These are phyloP conservation scores for Proctacanthus coquilletti DNA, from an alignment of 1,140 invertebrate genomes.

Conservation along the genomic window DNA sequence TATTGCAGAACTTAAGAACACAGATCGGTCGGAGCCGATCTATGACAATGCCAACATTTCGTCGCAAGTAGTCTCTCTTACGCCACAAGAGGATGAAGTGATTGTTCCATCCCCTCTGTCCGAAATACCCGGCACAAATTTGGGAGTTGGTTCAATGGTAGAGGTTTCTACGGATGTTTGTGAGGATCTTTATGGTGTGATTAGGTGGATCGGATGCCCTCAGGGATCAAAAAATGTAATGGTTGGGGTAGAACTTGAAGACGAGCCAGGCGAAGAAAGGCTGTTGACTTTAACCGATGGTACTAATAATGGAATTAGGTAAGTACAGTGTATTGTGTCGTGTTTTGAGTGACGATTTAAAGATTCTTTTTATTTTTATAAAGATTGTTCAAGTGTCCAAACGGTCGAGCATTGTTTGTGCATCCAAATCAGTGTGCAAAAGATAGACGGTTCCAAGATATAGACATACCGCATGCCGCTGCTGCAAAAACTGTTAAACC, in stretches of 20 bases:
- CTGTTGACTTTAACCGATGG: constrained; percentile 54
- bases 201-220: constrained; percentile 66
- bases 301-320: constrained; percentile 42
- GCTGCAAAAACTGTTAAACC: constrained; percentile 3
- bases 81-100: constrained; percentile 7
- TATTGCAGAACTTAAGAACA: constrained; percentile 5
- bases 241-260: constrained; percentile 50
- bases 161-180: constrained; percentile 38
- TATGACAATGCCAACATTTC: constrained; percentile 8
- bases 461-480: constrained; percentile 11
- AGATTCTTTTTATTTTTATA: not conserved
- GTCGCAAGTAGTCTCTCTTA: constrained; percentile 7
- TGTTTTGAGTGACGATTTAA: no score
- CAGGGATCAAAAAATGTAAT: constrained; percentile 22
- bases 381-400: constrained; percentile 15
- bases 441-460: constrained; percentile 60
- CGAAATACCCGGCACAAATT: constrained; percentile 30
- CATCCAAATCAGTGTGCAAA: constrained; percentile 56
- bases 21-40: constrained; percentile 3
- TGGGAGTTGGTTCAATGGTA: constrained; percentile 58
- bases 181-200: constrained; percentile 54
- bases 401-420: constrained; percentile 55
- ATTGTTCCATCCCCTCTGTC: constrained; percentile 7
- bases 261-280: constrained; percentile 45
- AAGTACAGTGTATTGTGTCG: no score